Conservation (phyloP, 2,797 vertebrate species). For the Orestias chungarensis region DNA sequence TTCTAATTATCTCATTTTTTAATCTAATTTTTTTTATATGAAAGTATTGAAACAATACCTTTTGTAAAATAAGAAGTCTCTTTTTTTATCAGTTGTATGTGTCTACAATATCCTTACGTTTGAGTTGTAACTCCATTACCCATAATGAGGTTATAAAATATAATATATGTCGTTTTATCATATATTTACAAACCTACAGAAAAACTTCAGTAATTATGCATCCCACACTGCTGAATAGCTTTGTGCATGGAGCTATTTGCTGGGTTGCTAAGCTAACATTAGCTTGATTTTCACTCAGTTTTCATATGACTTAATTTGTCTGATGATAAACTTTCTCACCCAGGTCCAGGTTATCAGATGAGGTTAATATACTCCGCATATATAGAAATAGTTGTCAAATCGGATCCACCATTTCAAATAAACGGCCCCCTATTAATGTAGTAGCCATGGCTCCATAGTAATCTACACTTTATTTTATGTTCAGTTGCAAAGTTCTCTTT, state of each 20-base stretch:
- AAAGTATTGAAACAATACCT: background rate
- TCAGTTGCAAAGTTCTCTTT: background rate
- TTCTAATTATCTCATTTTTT: no score
- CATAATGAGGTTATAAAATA: background rate
- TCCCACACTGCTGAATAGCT: background rate
- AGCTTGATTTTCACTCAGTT: background rate
- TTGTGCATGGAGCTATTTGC: background rate
- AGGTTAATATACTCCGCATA: no score
- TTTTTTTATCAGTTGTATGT: background rate
- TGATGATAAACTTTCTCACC: background rate
- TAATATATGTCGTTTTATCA: background rate
- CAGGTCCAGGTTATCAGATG: background rate
- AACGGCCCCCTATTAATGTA: background rate
- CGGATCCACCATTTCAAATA: background rate
- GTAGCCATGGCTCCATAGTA: background rate
- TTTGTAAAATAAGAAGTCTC: background rate
- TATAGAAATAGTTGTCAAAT: constrained; percentile 1
- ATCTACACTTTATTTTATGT: background rate
- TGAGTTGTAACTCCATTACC: background rate
- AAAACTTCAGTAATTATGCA: background rate
- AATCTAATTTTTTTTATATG: no score
- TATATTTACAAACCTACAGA: background rate
- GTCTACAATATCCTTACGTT: background rate
- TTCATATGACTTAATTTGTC: background rate
- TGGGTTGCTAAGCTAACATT: background rate